Evolutionary conservation across 92 coral and sea anemone species (phyloP).

Genomic region (Muricea muricata): DNA sequence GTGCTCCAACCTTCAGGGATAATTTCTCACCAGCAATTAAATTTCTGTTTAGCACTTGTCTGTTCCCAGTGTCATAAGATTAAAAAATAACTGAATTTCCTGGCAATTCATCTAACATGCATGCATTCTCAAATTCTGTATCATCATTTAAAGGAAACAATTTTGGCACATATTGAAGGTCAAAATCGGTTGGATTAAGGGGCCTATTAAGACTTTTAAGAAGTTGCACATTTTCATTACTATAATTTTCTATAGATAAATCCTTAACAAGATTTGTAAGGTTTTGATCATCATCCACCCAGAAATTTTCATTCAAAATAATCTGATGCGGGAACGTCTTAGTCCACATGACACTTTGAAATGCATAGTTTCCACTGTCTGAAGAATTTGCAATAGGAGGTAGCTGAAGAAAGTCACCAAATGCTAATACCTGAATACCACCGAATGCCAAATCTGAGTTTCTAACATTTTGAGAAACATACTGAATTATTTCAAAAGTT

Average conservation of each 20-base stretch:
- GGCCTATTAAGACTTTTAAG: conserved; percentile 33
- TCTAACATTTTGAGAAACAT: background rate
- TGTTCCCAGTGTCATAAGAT: conserved; percentile 49
- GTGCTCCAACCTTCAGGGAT: conserved; percentile 53
- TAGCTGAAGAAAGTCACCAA: conserved; percentile 62
- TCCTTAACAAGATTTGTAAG: conserved; percentile 1
- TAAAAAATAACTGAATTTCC: conserved; percentile 39
- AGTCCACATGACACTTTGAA: conserved; percentile 52
- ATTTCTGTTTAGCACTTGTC: conserved; percentile 25
- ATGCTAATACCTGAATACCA: conserved; percentile 61
- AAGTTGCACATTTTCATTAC: background rate
- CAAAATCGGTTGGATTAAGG: conserved; percentile 51
- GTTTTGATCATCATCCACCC: background rate
- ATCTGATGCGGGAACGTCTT: conserved; percentile 54
- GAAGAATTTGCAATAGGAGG: conserved; percentile 53
- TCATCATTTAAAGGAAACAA: conserved; percentile 63
- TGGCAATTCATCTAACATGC: background rate
- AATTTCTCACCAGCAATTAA: conserved; percentile 40
- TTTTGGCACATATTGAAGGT: conserved; percentile 40
- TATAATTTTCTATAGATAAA: conserved; percentile 30
- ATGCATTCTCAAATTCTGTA: conserved; percentile 45
- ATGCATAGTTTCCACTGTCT: conserved; percentile 50
- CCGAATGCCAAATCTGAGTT: conserved; percentile 45
- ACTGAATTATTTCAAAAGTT: no score
- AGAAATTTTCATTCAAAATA: conserved; percentile 43